Conservation (phyloP, 92 coral and sea anemone species). For the Galaxea fascicularis region DNA sequence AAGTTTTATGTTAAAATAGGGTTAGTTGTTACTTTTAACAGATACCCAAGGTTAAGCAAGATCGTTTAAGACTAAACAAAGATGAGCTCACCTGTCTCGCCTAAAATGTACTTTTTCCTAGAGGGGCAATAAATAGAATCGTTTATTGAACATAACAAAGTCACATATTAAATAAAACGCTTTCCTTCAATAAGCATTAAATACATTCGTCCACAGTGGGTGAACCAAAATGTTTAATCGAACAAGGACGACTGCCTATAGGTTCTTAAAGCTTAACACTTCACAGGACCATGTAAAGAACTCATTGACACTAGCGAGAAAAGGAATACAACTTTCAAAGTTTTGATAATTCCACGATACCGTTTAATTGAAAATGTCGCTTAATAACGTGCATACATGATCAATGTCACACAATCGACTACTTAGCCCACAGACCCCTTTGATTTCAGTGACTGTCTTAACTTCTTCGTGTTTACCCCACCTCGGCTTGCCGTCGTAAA, state of each 20-base stretch:
- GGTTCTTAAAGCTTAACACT: no score
- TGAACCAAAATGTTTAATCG: background rate
- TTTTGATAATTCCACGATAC: no score
- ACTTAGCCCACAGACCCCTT: background rate
- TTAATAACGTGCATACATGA: background rate
- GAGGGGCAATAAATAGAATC: background rate
- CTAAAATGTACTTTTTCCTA: slow-evolving; percentile 25
- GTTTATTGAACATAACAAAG: no score
- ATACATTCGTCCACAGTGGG: background rate
- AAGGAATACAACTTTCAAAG: no score
- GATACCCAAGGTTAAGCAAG: no score
- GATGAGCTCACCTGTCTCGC: slow-evolving; percentile 20
- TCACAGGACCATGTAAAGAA: no score
- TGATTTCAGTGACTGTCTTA: background rate
- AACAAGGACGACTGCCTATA: background rate
- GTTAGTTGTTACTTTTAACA: no score
- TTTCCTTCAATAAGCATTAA: no score
- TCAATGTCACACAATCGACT: background rate
- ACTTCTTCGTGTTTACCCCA: background rate
- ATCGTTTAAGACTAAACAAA: background rate
- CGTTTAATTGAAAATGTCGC: no score
- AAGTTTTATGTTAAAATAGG: no score
- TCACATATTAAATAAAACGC: background rate
- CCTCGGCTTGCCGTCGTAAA: slow-evolving; percentile 51
- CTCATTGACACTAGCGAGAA: no score